phyloP scores from a whole-genome alignment of 2,797 vertebrate species.

The Galago senegalensis region DNA sequence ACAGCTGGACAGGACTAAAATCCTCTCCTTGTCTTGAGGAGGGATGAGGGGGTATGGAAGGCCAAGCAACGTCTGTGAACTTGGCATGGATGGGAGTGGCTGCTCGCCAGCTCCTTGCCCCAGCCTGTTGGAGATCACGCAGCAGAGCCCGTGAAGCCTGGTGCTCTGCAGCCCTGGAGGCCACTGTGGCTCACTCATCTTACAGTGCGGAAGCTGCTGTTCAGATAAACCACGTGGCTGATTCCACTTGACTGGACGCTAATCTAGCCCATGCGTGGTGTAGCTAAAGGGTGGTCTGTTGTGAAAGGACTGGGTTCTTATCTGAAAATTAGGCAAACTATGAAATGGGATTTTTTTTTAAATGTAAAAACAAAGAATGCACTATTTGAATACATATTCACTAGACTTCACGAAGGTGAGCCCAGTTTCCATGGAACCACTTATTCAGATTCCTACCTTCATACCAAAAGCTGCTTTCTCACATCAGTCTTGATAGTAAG shows the following conservation, averaged over 20 bases:
- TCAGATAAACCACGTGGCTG: neutral
- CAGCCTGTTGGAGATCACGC: neutral
- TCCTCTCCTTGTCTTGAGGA: neutral
- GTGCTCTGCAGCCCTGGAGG: neutral
- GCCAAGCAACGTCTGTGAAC: neutral
- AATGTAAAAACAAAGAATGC: neutral
- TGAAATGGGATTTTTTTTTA: neutral
- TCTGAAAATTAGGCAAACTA: neutral
- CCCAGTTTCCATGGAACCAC: neutral
- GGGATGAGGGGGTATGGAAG: neutral
- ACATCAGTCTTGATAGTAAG: neutral
- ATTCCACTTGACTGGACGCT: neutral
- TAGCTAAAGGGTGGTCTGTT: neutral
- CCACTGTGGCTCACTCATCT: neutral
- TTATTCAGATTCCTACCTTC: neutral
- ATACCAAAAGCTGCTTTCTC: neutral
- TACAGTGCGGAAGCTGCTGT: neutral
- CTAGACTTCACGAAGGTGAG: neutral
- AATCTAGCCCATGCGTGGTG: neutral
- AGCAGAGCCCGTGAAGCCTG: neutral
- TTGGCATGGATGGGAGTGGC: neutral
- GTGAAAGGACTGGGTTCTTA: conserved; percentile 49
- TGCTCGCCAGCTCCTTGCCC: neutral
- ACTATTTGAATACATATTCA: neutral
- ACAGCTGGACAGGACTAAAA: neutral